A percentile compares a stretch with the other conserved stretches of the same genome.
phyloP scores from a whole-genome alignment of 2,888 invertebrate species.

The Cantharis flavilabris region DNA sequence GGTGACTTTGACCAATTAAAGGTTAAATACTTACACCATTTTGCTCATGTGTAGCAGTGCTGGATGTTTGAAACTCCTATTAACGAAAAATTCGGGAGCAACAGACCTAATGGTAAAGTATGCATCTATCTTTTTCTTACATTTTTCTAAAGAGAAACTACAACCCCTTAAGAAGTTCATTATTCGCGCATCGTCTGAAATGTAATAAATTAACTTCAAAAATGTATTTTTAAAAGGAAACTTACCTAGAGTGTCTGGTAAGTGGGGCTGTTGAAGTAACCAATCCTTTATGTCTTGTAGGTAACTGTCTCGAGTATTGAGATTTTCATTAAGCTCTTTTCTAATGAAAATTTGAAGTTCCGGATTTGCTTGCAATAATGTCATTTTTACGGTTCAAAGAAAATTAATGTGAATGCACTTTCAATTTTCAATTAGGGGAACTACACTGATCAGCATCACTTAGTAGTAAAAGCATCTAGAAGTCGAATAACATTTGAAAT shows the following conservation, averaged over 20 bases:
- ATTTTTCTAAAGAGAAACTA: slow-evolving; percentile 85
- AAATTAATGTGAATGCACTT: no score
- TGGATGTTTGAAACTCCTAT: slow-evolving; percentile 73
- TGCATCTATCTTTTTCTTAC: slow-evolving; percentile 85
- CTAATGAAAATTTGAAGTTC: slow-evolving; percentile 57
- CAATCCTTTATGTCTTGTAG: slow-evolving; percentile 68
- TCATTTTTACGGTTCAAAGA: neutral
- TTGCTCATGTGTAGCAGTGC: slow-evolving; percentile 71
- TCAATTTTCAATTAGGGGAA: no score
- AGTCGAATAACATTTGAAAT: no score
- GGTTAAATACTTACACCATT: slow-evolving; percentile 73
- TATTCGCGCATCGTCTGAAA: slow-evolving; percentile 74
- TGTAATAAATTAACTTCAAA: no score
- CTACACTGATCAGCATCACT: no score
- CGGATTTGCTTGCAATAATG: slow-evolving; percentile 28
- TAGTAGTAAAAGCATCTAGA: no score
- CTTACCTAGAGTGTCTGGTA: slow-evolving; percentile 69
- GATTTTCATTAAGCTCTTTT: slow-evolving; percentile 60
- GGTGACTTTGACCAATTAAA: no score
- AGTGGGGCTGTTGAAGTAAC: slow-evolving; percentile 68
- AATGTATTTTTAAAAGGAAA: slow-evolving; percentile 50
- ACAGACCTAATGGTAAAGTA: slow-evolving; percentile 85
- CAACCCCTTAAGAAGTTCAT: slow-evolving; percentile 84
- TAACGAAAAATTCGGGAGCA: slow-evolving; percentile 80
- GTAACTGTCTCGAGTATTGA: slow-evolving; percentile 61